A percentile compares a stretch with the other conserved stretches of the same genome.
Evolutionary conservation across 2,113 vertebrate species (phyloP).

Genomic region (Hoplias malabaricus): DNA sequence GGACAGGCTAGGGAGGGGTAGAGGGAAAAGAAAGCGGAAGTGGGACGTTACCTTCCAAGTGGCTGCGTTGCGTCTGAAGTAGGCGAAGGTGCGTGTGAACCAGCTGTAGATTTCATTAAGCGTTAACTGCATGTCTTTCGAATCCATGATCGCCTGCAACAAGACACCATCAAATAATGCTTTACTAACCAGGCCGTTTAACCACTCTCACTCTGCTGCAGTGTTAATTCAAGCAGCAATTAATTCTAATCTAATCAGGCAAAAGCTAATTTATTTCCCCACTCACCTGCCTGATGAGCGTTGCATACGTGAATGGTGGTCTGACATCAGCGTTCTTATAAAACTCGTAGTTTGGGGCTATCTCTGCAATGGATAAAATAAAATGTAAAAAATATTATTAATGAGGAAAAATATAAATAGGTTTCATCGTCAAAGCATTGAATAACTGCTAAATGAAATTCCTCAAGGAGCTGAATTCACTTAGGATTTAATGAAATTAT

Average conservation of each 20-base stretch:
- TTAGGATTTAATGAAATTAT: constrained; percentile 75
- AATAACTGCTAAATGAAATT: constrained; percentile 74
- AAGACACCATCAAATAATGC: constrained; percentile 90
- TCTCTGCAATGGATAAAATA: constrained; percentile 78
- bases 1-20: neutral
- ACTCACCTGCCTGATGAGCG: constrained; percentile 99
- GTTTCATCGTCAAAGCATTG: constrained; percentile 75
- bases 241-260: constrained; percentile 92
- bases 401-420: constrained; percentile 66
- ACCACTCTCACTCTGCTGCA: constrained; percentile 53
- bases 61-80: constrained; percentile 98
- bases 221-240: constrained; percentile 83
- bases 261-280: constrained; percentile 85
- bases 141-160: constrained; percentile 99
- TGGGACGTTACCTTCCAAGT: constrained; percentile 93
- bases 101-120: constrained; percentile 99
- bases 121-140: constrained; percentile 98
- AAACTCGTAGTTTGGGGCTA: constrained; percentile 99
- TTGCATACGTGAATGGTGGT: constrained; percentile 99
- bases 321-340: constrained; percentile 99
- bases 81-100: constrained; percentile 99
- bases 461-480: constrained; percentile 69
- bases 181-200: constrained; percentile 79
- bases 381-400: constrained; percentile 59
- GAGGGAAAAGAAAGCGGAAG: neutral